These are phyloP conservation scores for Atractosteus spatula DNA, from an alignment of 2,113 vertebrate genomes.

Conservation along the genomic window DNA sequence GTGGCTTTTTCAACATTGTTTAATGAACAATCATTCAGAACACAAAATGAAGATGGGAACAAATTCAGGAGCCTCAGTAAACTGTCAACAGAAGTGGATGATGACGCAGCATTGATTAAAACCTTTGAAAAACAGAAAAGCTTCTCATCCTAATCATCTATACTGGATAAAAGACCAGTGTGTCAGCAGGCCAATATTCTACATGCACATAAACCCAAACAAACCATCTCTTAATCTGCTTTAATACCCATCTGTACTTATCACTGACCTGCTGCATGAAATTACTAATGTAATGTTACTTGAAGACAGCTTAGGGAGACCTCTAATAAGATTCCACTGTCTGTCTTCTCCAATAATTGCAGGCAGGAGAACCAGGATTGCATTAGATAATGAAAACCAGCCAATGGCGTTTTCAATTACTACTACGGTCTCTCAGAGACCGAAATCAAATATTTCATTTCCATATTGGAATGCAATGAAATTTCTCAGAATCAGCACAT, in stretches of 20 bases:
- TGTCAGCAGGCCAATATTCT: background rate
- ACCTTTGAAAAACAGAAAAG: background rate
- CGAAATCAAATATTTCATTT: conserved; percentile 34
- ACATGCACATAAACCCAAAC: background rate
- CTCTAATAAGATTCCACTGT: conserved; percentile 46
- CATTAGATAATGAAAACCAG: conserved; percentile 51
- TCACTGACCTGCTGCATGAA: conserved; percentile 29
- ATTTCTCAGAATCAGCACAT: background rate
- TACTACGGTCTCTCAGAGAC: conserved; percentile 43
- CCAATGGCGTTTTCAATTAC: conserved; percentile 48
- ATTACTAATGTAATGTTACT: conserved; percentile 35
- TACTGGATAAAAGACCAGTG: too few species aligned
- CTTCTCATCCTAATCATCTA: too few species aligned
- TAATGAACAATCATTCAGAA: too few species aligned
- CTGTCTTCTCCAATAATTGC: conserved; percentile 45
- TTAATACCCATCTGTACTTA: conserved; percentile 28
- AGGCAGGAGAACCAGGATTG: conserved; percentile 43
- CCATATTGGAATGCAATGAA: conserved; percentile 6
- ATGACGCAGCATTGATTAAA: background rate
- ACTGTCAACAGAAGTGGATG: background rate
- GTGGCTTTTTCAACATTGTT: too few species aligned
- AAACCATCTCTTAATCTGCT: conserved; percentile 14
- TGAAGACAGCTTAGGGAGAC: conserved; percentile 32
- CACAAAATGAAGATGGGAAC: too few species aligned
- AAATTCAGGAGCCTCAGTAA: too few species aligned